Conservation (phyloP, 2,888 invertebrate species). For the Plebejus melissa region DNA sequence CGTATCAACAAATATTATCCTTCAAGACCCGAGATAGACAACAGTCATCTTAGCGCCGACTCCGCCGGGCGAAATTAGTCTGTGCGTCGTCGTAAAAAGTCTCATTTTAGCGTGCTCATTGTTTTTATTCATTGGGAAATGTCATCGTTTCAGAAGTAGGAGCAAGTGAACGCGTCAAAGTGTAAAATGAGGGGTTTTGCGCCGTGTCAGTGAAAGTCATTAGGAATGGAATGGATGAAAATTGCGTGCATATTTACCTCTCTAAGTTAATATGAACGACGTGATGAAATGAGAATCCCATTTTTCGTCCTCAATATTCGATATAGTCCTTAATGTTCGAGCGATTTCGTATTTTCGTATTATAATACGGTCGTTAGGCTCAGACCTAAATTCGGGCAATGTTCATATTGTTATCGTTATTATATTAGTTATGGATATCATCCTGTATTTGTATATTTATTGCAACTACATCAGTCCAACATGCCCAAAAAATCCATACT, state of each 20-base stretch:
- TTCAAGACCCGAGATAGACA: slow-evolving; percentile 72
- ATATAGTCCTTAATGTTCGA: slow-evolving; percentile 37
- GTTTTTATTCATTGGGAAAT: slow-evolving; percentile 66
- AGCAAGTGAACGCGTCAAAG: slow-evolving; percentile 78
- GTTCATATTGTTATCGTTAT: background rate
- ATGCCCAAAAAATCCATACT: no score
- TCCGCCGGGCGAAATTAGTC: slow-evolving; percentile 50
- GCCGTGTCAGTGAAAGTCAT: slow-evolving; percentile 77
- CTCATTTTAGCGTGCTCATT: slow-evolving; percentile 43
- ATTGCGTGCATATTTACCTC: slow-evolving; percentile 76
- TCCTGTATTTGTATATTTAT: background rate
- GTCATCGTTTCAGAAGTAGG: slow-evolving; percentile 70
- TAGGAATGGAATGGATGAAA: slow-evolving; percentile 76
- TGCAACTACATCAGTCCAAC: background rate
- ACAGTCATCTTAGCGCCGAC: slow-evolving; percentile 59
- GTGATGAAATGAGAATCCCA: slow-evolving; percentile 66
- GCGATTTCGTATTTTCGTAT: slow-evolving; percentile 30
- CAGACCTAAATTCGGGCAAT: background rate
- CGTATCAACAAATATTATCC: slow-evolving; percentile 60
- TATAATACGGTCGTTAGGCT: background rate
- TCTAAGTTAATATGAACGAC: slow-evolving; percentile 69
- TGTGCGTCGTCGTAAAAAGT: slow-evolving; percentile 47
- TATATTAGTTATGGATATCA: background rate
- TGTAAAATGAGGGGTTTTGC: slow-evolving; percentile 78
- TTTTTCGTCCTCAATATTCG: slow-evolving; percentile 49